These are phyloP conservation scores for Rhadina sibilatrix DNA, from an alignment of 2,113 vertebrate genomes.

Conservation along the genomic window DNA sequence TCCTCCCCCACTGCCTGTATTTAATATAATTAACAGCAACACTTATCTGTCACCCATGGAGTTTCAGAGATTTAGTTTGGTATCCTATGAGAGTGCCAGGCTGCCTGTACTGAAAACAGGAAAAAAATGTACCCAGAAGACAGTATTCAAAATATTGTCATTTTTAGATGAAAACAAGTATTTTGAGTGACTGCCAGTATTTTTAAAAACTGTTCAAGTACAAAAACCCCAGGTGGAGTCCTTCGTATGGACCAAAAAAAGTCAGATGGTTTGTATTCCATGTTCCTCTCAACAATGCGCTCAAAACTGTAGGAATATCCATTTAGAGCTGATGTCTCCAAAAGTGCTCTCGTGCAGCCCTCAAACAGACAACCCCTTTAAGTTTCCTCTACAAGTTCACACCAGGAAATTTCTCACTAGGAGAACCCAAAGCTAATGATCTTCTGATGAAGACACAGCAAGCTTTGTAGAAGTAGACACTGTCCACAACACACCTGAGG, in stretches of 20 bases:
- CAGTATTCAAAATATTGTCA: neutral
- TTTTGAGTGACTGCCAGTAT: neutral
- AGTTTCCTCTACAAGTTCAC: neutral
- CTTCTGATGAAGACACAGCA: neutral
- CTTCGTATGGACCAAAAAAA: neutral
- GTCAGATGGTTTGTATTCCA: neutral
- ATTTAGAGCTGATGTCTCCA: neutral
- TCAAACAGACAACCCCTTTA: neutral
- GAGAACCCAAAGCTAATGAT: neutral
- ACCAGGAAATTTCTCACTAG: neutral
- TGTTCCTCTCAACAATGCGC: accelerated
- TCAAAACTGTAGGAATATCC: neutral
- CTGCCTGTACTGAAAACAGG: neutral
- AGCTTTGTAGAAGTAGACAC: neutral
- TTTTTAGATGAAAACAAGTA: neutral
- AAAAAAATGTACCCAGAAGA: neutral
- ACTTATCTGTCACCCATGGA: neutral
- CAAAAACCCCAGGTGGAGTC: neutral
- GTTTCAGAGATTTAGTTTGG: neutral
- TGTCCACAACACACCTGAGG: neutral
- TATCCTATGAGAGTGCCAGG: neutral
- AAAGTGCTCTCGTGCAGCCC: neutral
- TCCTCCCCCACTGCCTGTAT: accelerated
- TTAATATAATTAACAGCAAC: neutral
- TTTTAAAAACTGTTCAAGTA: neutral